Evolutionary conservation across 2,797 vertebrate species (phyloP), one percentile per base, ranked within the genome.

Genomic region (Sebastes vulpes): DNA sequence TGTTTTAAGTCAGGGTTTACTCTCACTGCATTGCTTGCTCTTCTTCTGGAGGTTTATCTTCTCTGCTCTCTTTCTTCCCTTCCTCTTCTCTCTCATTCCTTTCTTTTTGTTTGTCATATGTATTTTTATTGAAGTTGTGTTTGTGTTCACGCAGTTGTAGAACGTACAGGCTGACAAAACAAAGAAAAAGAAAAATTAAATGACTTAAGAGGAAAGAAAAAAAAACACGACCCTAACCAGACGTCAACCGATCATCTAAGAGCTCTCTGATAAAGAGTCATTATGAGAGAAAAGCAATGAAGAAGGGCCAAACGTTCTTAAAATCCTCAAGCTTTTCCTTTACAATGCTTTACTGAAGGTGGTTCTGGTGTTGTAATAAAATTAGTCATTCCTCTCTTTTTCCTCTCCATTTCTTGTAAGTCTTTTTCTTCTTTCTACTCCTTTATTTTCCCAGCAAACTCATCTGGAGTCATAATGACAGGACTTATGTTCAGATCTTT

Each of bases 401-500:
- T 20, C 10, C 2, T 42, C 7, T 21, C 11, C 8, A 4, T 63
- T 20, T 26, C 21, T 50, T 48, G 12, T 20, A 38, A 29, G 18
- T 48, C 25, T 28, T 18, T 65, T 8, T 8, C 12, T 29, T 52
- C 10, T 56, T 56, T 68, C 16, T 68, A 53, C 29, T 57, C 1
- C 1, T 65, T 42, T 23, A 25, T 9, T 28, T 32, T 59, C 2
- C 18, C 11, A 8, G 54, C 16, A 9, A 48, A 50, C 50, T 81
- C 48, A 52, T 66, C 57, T 82, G 63, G 60, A 63, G 42, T 67
- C 9, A 4, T 68, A 57, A 57, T 56, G 14, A 50, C 54, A 57
- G 3, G 18, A 57, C 26, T 69, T 3, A 16, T 56, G 3, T 57
- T 59, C 18, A 63, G 25, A 58, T 38, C 9, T 18, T 64, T 50